Base-by-base conservation (phyloP, 1,140 invertebrate genomes). In the Papilio xuthus region DNA sequence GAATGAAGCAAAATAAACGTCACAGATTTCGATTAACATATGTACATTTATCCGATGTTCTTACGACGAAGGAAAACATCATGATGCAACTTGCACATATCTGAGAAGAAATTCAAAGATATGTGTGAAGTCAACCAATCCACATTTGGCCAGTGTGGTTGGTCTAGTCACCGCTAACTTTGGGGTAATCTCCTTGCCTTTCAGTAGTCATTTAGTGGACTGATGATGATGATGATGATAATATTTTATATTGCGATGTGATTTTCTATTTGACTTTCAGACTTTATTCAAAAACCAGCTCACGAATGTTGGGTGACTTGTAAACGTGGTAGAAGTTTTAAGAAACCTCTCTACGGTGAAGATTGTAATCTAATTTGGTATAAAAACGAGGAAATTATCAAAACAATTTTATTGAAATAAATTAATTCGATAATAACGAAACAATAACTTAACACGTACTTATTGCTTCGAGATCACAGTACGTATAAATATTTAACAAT, bases 261-360 rank as follows among this genome's bases (percentile, higher is more conserved):
- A 4, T 15, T 4, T 8, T 23, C 23, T 60, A 12, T 60, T 60
- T 20, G 69, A 28, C 26, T 67, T 83, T 32, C 86, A 92, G 92
- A 93, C 84, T 93, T 89, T 76, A 79, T 87, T 15, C 91, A 91
- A 82, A 93, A 92, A 82, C 92, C 92, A 20, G 82, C 82, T 0
- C 90, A 93, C 76, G 92, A 93, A 84, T 93, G 92, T 73, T 93
- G 91, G 92, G 92, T 93, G 42, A 93, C 92, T 0, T 93, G 92
- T 80, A 93, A 93, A 82, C 83, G 92, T 8, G 92, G 92, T 10
- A 86, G 92, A 63, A 92, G 90, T 69, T 93, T 93, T 78, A 93
- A 93, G 78, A 92, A 91, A 78, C 87, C 86, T 10, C 79, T 81
- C 2, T 93, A 85, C 37, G 85, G 86, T 4, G 73, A 73, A 20